Base-by-base conservation (phyloP, 2,888 invertebrate genomes). In the Sinohyriopsis cumingii region DNA sequence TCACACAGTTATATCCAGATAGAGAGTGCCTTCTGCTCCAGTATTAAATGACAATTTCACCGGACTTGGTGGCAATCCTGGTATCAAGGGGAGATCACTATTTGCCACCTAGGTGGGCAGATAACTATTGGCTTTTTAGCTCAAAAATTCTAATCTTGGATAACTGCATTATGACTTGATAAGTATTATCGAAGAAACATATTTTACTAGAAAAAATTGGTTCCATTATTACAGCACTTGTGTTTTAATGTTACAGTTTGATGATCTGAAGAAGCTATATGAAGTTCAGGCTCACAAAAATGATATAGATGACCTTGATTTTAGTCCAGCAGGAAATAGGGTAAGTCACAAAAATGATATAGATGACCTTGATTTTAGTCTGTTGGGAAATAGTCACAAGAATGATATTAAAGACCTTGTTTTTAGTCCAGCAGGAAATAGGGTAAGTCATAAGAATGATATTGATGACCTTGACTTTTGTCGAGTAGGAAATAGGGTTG, bases 361-460 rank as follows among this genome's bases (percentile, higher is more conserved):
- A 77, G 98, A 98, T 86, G 98, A 98, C 90, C 90, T 98, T 67
- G 97, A 97, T 91, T 95, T 98, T 88, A 95, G 95, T 90, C 94
- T 95, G 3, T 93, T 94, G 86, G 94, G 94, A 75, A 93, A 93
- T 76, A 87, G 80, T 74, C 98, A 98, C 86, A 93, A 92, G 67
- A 95, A 95, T 90, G 98, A 98, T 92, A 95, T 98, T 77, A 97
- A 98, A 86, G 98, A 98, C 90, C 90, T 98, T 67, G 97, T 97
- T 91, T 95, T 98, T 88, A 95, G 95, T 90, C 94, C 95, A 3
- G 93, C 94, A 86, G 94, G 94, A 75, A 45, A 15, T 45, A 45
- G 45, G 45, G 12, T 45, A 45, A 96, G 97, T 91, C 33, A 98
- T 85, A 93, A 92, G 67, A 96, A 95, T 90, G 98, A 98, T 92